Base-by-base conservation (phyloP, 2,797 vertebrate species). In the Lindbergichthys nudifrons region DNA sequence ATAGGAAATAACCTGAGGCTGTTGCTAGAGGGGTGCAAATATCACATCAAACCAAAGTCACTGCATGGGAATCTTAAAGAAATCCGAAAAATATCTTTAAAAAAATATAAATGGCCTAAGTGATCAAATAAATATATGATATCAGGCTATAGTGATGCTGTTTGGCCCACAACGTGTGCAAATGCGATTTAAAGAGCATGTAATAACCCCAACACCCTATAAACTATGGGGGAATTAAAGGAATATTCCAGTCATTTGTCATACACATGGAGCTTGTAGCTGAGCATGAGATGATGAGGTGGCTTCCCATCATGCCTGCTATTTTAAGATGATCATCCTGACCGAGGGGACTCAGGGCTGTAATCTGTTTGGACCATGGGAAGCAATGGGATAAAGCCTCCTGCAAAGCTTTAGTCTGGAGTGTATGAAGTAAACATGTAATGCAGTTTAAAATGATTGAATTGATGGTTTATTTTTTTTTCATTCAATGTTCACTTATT, bases 261-360 rank as follows among this genome's bases (percentile, higher is more conserved):
- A 65, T 39, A 3, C 75, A 73, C 54, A 52, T 72, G 58, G 42
- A 76, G 68, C 30, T 39, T 48, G 21, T 18, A 19, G 52, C 14
- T 66, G 21, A 19, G 51, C 36, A 60, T 74, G 66, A 63, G 75
- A 75, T 60, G 76, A 75, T 50, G 86, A 86, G 70, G 74, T 70
- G 85, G 75, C 61, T 82, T 81, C 77, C 73, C 52, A 36, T 76
- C 69, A 80, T 54, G 65, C 39, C 68, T 75, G 76, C 73, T 89
- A 85, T 88, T 87, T 87, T 65, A 76, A 64, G 84, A 77, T 73
- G 66, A 57, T 30, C 59, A 75, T 61, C 59, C 70, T 73, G 75
- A 74, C 76, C 18, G 42, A 76, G 13, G 51, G 70, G 77, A 81
- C 63, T 84, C 73, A 65, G 71, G 48, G 56, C 41, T 80, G 82